Percentiles rank a stretch among this genome's conserved stretches.
These are phyloP conservation scores for Ardeotis arabs DNA, from an alignment of 2,113 vertebrate species.

Conservation along the genomic window DNA sequence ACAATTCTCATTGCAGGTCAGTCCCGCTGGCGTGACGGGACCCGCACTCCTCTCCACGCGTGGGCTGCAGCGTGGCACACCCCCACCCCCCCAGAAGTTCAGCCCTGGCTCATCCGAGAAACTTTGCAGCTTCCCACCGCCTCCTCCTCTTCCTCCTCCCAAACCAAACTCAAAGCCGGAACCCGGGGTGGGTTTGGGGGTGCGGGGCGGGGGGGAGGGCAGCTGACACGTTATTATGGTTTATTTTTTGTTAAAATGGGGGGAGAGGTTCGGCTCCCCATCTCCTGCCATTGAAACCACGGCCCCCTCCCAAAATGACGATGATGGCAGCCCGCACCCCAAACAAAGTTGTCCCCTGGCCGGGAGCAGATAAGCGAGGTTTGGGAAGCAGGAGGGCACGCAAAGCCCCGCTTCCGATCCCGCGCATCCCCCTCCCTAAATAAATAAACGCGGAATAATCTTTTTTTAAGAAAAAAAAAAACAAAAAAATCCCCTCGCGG, in stretches of 20 bases:
- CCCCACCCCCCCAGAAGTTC: background rate
- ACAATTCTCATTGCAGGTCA: no score
- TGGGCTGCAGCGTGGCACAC: background rate
- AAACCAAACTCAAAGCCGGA: fast-evolving
- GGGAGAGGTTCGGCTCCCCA: background rate
- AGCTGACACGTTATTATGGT: no score
- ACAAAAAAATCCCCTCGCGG: background rate
- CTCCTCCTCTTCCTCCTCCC: background rate
- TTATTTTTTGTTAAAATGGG: background rate
- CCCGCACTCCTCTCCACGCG: background rate
- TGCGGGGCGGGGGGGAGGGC: background rate
- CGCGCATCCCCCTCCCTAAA: background rate
- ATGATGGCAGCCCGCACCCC: background rate
- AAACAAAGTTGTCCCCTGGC: background rate
- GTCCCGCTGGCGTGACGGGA: no score
- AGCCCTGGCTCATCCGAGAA: background rate
- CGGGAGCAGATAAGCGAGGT: background rate
- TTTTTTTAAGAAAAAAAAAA: background rate
- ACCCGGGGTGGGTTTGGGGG: background rate
- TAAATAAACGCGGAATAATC: fast-evolving
- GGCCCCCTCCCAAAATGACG: fast-evolving
- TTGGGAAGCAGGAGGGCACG: background rate
- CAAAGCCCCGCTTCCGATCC: background rate
- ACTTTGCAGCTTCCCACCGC: background rate
- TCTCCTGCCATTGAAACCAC: background rate